Evolutionary conservation across 2,113 vertebrate species (phyloP).

Genomic region (Thymallus thymallus): DNA sequence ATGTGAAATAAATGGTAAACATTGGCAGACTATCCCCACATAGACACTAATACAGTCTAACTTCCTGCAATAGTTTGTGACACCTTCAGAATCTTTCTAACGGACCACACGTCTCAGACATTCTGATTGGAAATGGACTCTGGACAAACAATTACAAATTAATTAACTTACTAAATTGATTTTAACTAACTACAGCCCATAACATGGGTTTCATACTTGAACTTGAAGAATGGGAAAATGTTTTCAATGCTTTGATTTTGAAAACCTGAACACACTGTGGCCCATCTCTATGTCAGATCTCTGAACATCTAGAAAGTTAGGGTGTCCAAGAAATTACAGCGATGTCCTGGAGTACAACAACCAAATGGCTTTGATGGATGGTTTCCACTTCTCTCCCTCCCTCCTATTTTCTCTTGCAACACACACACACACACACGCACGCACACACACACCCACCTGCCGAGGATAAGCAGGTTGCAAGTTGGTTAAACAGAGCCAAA

Average conservation of each 20-base stretch:
- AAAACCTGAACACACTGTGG: neutral
- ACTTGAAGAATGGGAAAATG: neutral
- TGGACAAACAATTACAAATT: neutral
- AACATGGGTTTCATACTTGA: neutral
- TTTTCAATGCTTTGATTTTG: neutral
- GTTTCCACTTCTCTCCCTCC: neutral
- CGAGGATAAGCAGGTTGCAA: constrained; percentile 28
- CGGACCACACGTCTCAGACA: neutral
- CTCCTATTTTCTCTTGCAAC: neutral
- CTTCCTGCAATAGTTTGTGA: neutral
- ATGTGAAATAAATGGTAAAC: constrained; percentile 7
- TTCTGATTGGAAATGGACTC: neutral
- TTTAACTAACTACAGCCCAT: neutral
- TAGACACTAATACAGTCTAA: neutral
- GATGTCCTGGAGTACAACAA: neutral
- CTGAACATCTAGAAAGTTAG: neutral
- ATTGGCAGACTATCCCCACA: neutral
- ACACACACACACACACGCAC: constrained; percentile 27
- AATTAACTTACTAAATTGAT: neutral
- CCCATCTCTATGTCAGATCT: neutral
- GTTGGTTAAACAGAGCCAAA: constrained; percentile 49
- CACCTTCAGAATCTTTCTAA: neutral
- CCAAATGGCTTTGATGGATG: constrained; percentile 1
- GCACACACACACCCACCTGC: constrained; percentile 44
- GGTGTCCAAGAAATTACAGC: neutral